Conservation (phyloP, 2,888 invertebrate genomes). For the Orthosia incerta region DNA sequence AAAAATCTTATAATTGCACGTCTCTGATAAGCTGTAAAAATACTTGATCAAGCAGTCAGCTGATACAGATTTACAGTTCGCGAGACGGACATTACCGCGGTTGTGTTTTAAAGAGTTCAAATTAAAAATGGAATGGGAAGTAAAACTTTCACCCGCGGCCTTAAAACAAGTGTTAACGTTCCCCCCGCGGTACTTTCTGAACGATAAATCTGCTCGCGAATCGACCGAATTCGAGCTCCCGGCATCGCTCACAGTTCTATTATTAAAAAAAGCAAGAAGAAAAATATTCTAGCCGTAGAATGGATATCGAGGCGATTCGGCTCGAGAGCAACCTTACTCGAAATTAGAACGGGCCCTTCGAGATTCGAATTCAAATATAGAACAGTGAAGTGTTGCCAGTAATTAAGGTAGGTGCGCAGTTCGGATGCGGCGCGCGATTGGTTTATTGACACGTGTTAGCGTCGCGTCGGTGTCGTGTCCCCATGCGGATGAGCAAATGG, state of each 20-base stretch:
- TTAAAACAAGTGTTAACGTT: conserved; percentile 86
- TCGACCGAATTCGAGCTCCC: conserved; percentile 82
- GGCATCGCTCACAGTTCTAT: conserved; percentile 84
- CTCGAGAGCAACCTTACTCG: conserved; percentile 71
- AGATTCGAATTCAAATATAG: conserved; percentile 81
- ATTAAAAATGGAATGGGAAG: conserved; percentile 84
- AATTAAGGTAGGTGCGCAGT: conserved; percentile 78
- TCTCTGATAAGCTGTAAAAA: conserved; percentile 62
- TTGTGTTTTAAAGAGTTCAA: conserved; percentile 81
- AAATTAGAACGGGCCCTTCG: conserved; percentile 81
- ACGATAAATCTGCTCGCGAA: conserved; percentile 88
- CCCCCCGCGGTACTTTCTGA: conserved; percentile 80
- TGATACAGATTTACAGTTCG: conserved; percentile 65
- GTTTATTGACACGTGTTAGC: conserved; percentile 86
- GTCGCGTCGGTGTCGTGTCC: conserved; percentile 80
- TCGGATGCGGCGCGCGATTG: conserved; percentile 75
- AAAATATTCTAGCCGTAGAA: conserved; percentile 78
- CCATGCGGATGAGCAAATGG: conserved; percentile 91
- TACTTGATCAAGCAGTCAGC: conserved; percentile 69
- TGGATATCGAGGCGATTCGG: conserved; percentile 75
- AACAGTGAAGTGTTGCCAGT: conserved; percentile 77
- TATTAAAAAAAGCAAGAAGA: conserved; percentile 80
- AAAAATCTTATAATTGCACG: conserved; percentile 71
- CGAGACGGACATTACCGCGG: conserved; percentile 65
- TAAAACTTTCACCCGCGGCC: conserved; percentile 87